Percentiles rank a stretch among this genome's conserved stretches.
Conservation (phyloP, 2,888 invertebrate genomes). For the Epinotia ramella region DNA sequence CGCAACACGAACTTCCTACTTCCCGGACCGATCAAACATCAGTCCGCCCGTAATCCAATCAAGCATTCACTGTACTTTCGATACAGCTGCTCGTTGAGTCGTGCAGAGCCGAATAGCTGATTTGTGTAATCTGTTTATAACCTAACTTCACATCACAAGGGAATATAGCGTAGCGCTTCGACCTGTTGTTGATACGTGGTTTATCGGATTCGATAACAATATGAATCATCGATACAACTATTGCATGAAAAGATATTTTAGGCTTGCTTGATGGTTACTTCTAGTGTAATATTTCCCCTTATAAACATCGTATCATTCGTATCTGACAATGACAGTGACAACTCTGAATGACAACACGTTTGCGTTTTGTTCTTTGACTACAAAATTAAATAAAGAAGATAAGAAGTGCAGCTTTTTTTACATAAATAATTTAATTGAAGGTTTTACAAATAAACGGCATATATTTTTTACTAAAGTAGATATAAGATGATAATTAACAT, state of each 20-base stretch:
- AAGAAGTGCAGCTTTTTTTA: too few relatives aligned
- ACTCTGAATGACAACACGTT: not conserved
- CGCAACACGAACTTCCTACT: conserved; percentile 33
- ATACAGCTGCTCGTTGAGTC: conserved; percentile 37
- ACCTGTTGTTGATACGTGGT: conserved; percentile 8
- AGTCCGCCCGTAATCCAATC: conserved; percentile 34
- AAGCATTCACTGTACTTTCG: conserved; percentile 41
- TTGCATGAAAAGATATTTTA: not conserved
- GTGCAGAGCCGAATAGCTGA: conserved; percentile 30
- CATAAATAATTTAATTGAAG: too few relatives aligned
- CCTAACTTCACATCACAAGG: conserved; percentile 19
- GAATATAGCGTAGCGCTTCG: conserved; percentile 4
- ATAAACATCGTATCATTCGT: conserved; percentile 26
- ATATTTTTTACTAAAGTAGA: too few relatives aligned
- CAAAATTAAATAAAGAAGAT: not conserved
- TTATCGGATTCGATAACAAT: conserved; percentile 24
- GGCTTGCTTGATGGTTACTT: not conserved
- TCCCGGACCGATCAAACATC: conserved; percentile 34
- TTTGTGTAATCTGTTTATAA: conserved; percentile 41
- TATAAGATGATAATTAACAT: too few relatives aligned
- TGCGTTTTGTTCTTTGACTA: conserved; percentile 3
- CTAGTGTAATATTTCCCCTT: conserved; percentile 20
- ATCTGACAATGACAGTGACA: conserved; percentile 23
- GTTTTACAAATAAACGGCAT: too few relatives aligned
- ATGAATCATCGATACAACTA: not conserved